Percentiles rank a stretch among this genome's conserved stretches.
Evolutionary conservation across 2,113 vertebrate species (phyloP).

Genomic region (Apus apus): DNA sequence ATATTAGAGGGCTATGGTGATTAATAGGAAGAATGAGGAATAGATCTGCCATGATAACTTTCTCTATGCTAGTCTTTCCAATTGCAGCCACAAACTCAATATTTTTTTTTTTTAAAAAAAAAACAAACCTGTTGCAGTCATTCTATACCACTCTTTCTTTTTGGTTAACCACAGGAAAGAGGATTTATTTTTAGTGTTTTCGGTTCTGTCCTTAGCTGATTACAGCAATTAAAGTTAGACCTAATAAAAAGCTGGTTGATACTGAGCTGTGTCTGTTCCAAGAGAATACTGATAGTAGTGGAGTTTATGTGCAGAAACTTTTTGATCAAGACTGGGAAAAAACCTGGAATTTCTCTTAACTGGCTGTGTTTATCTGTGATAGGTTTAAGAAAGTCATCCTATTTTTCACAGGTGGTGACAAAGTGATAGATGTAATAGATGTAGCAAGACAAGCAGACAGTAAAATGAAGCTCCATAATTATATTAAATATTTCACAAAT

Average conservation of each 20-base stretch:
- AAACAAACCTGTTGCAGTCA: not conserved
- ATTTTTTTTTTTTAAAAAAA: not conserved
- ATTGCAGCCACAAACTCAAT: not conserved
- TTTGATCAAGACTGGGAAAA: not conserved
- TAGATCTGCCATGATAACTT: not conserved
- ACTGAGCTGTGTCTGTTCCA: not conserved
- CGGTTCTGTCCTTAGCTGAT: not conserved
- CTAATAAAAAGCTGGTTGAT: not conserved
- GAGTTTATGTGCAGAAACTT: not conserved
- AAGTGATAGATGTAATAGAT: slow-evolving; percentile 98
- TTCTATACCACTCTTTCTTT: not conserved
- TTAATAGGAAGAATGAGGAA: not conserved
- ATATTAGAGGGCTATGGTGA: not conserved
- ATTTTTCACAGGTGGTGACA: slow-evolving; percentile 87
- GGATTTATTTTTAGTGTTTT: not conserved
- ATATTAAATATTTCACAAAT: slow-evolving; percentile 93
- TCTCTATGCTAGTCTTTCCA: not conserved
- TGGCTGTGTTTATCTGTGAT: not conserved
- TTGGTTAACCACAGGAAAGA: not conserved
- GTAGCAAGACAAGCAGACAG: slow-evolving; percentile 98
- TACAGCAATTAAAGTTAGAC: not conserved
- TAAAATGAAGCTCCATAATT: slow-evolving; percentile 97
- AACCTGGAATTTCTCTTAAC: not conserved
- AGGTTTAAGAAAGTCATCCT: slow-evolving; percentile 4
- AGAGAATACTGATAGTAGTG: not conserved